phyloP scores from a whole-genome alignment of 2,888 invertebrate genomes.

The Homarus gammarus region DNA sequence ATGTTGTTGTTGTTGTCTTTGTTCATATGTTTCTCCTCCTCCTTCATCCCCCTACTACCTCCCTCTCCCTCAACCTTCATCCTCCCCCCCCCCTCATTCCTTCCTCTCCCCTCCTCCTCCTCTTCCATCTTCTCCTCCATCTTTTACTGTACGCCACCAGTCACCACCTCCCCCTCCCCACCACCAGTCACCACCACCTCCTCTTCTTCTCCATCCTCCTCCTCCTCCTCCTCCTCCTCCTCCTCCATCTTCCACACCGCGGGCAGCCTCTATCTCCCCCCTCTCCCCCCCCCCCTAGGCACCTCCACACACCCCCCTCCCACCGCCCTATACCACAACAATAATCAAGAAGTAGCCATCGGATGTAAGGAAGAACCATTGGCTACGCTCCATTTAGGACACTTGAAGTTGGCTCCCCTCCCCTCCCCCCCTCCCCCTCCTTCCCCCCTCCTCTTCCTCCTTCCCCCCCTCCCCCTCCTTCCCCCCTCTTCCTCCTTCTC shows the following conservation, averaged over 20 bases:
- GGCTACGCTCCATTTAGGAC: conserved; percentile 58
- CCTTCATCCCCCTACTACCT: background rate
- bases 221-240: background rate
- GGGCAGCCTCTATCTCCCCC: too few species aligned
- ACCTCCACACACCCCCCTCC: background rate
- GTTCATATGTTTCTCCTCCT: too few species aligned
- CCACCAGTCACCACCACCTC: background rate
- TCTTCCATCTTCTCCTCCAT: background rate
- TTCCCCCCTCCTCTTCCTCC: background rate
- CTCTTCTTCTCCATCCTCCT: background rate
- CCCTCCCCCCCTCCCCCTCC: background rate
- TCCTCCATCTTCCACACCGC: too few species aligned
- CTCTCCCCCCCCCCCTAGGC: background rate
- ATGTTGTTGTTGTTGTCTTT: too few species aligned
- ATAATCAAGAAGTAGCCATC: conserved; percentile 42
- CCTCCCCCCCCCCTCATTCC: background rate
- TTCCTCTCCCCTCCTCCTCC: background rate
- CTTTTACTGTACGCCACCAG: background rate
- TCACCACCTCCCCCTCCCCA: background rate
- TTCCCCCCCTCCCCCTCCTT: background rate
- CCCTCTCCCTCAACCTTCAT: background rate
- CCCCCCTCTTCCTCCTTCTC: background rate
- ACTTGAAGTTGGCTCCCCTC: conserved; percentile 36
- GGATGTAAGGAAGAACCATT: conserved; percentile 49
- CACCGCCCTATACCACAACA: conserved; percentile 39